Conservation (phyloP, 2,888 invertebrate genomes). For the Apodemia mormo region DNA sequence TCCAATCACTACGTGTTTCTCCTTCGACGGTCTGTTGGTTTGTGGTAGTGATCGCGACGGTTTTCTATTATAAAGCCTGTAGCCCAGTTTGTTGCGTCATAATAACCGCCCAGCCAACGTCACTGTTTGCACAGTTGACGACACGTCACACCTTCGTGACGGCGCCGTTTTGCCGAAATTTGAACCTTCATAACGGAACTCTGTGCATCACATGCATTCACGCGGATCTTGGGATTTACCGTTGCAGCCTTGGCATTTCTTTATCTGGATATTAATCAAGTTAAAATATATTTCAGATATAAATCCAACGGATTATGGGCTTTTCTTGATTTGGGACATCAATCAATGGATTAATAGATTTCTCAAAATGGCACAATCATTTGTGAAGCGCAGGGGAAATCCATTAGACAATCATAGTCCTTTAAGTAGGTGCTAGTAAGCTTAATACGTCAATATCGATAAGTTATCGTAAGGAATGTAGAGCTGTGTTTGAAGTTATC, state of each 20-base stretch:
- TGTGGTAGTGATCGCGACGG: conserved; percentile 54
- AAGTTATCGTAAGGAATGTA: conserved; percentile 11
- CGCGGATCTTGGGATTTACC: conserved; percentile 22
- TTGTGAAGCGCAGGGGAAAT: conserved; percentile 1
- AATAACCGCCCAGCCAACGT: conserved; percentile 38
- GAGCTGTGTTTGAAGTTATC: conserved; percentile 9
- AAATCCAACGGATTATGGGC: not conserved
- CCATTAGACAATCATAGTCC: not conserved
- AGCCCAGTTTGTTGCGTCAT: conserved; percentile 52
- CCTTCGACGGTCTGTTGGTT: conserved; percentile 56
- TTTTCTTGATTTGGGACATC: not conserved
- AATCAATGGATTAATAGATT: conserved; percentile 10
- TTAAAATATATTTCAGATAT: not conserved
- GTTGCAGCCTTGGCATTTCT: not conserved
- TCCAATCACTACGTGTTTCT: conserved; percentile 53
- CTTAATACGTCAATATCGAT: conserved; percentile 5
- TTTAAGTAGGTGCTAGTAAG: conserved; percentile 5
- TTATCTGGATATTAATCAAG: not conserved
- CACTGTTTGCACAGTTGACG: conserved; percentile 39
- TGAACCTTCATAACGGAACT: conserved; percentile 26
- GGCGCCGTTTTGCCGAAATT: conserved; percentile 28
- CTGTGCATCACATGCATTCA: conserved; percentile 19
- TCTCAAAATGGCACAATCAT: not conserved
- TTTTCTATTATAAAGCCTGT: conserved; percentile 67
- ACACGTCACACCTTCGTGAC: conserved; percentile 46